A percentile compares a stretch with the other conserved stretches of the same genome.
Evolutionary conservation across 2,888 invertebrate species (phyloP).

Genomic region (Leptinotarsa haldemani): DNA sequence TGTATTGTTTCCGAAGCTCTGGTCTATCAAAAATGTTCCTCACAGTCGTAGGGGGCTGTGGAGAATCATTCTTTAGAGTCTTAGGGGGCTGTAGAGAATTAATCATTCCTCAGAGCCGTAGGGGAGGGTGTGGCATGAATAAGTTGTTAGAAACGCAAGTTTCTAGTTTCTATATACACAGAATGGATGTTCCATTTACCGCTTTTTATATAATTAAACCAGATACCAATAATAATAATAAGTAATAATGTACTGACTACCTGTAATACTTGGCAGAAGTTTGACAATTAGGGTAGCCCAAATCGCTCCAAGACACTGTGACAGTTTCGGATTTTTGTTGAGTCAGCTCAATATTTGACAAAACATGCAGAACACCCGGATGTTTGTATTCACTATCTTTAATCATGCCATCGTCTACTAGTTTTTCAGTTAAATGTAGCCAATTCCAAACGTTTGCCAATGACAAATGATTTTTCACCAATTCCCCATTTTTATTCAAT

Average conservation of each 20-base stretch:
- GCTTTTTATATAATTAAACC: no score
- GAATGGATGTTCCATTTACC: no score
- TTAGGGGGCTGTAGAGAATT: no score
- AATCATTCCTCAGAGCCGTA: no score
- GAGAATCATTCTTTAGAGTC: no score
- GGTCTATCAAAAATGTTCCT: no score
- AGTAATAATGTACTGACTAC: slow-evolving; percentile 57
- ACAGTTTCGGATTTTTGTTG: slow-evolving; percentile 72
- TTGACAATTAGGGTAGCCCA: slow-evolving; percentile 69
- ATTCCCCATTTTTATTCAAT: slow-evolving; percentile 82
- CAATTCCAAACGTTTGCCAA: slow-evolving; percentile 88
- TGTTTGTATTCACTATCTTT: slow-evolving; percentile 71
- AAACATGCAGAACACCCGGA: slow-evolving; percentile 71
- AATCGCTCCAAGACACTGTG: slow-evolving; percentile 74
- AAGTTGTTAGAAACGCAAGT: no score
- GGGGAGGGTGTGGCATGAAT: no score
- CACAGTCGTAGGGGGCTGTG: no score
- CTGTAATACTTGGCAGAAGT: slow-evolving; percentile 70
- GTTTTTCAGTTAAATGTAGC: slow-evolving; percentile 77
- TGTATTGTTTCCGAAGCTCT: no score
- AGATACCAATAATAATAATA: no score
- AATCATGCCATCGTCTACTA: slow-evolving; percentile 76
- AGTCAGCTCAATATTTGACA: slow-evolving; percentile 67
- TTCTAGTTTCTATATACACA: no score
- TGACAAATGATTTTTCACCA: slow-evolving; percentile 80